These are phyloP conservation scores for Drosophila albomicans DNA, from an alignment of 1,140 invertebrate species.

Conservation along the genomic window DNA sequence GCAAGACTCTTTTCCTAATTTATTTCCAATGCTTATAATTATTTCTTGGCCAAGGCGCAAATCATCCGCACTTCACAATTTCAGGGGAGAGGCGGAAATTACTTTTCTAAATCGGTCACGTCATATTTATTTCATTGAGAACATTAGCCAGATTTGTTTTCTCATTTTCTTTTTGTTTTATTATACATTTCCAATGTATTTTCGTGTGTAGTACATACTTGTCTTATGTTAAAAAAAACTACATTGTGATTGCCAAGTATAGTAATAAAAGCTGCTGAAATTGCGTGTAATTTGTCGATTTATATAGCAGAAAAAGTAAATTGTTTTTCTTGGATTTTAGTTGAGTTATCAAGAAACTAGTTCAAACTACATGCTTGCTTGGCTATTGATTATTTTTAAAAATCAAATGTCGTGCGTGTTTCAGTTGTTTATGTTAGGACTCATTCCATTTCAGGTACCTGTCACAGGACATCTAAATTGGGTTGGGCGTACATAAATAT, in stretches of 20 bases:
- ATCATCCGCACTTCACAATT: conserved; percentile 61
- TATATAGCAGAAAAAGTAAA: conserved; percentile 27
- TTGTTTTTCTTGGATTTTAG: conserved; percentile 8
- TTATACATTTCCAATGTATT: conserved; percentile 19
- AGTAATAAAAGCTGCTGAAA: conserved; percentile 20
- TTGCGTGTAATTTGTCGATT: conserved; percentile 49
- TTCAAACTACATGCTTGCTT: conserved; percentile 54
- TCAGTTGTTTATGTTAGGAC: conserved; percentile 28
- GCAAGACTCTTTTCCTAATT: conserved; percentile 56
- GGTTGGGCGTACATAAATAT: conserved; percentile 17
- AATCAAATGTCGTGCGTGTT: conserved; percentile 59
- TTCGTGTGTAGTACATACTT: conserved; percentile 17
- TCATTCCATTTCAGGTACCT: conserved; percentile 1
- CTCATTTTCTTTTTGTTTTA: conserved; percentile 25
- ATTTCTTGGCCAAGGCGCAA: conserved; percentile 35
- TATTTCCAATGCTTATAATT: conserved; percentile 67
- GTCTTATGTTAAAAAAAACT: conserved; percentile 1
- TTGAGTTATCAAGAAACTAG: conserved; percentile 52
- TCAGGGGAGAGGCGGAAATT: conserved; percentile 61
- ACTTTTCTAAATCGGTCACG: conserved; percentile 67
- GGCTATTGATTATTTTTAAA: conserved; percentile 66
- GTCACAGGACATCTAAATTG: conserved; percentile 31
- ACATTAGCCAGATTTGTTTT: conserved; percentile 75
- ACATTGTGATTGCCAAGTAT: conserved; percentile 21
- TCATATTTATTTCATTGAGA: conserved; percentile 78